Percentiles rank a stretch among this genome's conserved stretches.
phyloP scores from a whole-genome alignment of 2,888 invertebrate genomes.

The Amorpha juglandis region DNA sequence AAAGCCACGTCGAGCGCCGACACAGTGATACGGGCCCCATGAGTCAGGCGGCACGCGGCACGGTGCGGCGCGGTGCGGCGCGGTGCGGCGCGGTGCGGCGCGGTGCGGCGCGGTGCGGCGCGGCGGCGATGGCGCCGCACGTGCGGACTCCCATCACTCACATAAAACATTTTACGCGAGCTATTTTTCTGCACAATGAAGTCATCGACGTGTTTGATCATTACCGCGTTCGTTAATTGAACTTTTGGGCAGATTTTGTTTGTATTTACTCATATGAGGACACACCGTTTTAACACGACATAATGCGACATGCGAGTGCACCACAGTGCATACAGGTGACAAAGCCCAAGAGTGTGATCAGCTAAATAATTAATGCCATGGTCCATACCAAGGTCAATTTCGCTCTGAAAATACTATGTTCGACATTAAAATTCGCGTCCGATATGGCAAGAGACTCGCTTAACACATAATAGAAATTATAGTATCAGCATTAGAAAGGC shows the following conservation, averaged over 20 bases:
- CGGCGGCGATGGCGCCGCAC: background rate
- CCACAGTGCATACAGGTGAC: too few relatives aligned
- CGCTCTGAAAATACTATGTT: too few relatives aligned
- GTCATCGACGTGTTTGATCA: conserved; percentile 4
- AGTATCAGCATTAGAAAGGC: too few relatives aligned
- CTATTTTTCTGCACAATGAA: conserved; percentile 18
- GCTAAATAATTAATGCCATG: too few relatives aligned
- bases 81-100: background rate
- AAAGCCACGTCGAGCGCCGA: too few relatives aligned
- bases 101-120: background rate
- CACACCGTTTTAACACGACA: background rate
- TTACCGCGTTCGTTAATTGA: background rate
- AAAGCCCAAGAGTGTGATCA: too few relatives aligned
- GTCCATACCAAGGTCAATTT: too few relatives aligned
- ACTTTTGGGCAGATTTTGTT: background rate
- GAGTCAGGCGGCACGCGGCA: background rate
- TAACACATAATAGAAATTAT: too few relatives aligned
- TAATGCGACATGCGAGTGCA: background rate
- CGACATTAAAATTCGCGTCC: too few relatives aligned
- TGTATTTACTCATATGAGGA: background rate
- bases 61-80: background rate
- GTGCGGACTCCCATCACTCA: conserved; percentile 4
- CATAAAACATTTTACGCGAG: conserved; percentile 9
- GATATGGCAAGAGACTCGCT: too few relatives aligned
- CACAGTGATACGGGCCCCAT: background rate